phyloP scores from a whole-genome alignment of 1,140 invertebrate species.

The Octopus sinensis region DNA sequence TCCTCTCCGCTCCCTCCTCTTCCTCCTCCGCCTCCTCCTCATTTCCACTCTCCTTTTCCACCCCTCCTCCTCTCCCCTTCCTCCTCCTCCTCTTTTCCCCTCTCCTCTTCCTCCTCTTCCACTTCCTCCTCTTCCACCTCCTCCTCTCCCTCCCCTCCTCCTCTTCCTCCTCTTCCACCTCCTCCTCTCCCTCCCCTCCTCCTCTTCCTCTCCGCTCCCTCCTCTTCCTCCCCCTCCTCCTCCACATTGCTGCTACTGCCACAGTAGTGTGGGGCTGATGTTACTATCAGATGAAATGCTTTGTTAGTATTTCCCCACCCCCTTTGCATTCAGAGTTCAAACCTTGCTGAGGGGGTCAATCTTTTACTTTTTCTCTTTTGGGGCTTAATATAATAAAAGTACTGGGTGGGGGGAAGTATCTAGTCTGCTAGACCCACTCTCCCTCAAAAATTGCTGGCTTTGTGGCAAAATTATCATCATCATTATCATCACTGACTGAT shows the following conservation, averaged over 20 bases:
- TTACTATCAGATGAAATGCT: too few relatives aligned
- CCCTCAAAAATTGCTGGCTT: too few relatives aligned
- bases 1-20: not conserved
- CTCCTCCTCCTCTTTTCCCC: not conserved
- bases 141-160: not conserved
- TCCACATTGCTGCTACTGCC: not conserved
- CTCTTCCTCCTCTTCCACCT: not conserved
- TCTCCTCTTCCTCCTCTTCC: not conserved
- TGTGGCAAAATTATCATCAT: too few relatives aligned
- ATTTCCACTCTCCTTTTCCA: not conserved
- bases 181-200: not conserved
- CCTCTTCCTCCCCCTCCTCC: not conserved
- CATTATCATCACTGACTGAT: too few relatives aligned
- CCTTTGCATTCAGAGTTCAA: too few relatives aligned
- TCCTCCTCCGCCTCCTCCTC: not conserved
- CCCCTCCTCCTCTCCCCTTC: not conserved
- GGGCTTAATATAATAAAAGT: too few relatives aligned
- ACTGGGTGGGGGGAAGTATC: too few relatives aligned
- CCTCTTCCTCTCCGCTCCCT: not conserved
- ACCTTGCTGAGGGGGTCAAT: too few relatives aligned
- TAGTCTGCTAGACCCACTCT: too few relatives aligned
- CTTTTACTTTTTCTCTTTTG: too few relatives aligned
- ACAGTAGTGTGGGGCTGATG: too few relatives aligned
- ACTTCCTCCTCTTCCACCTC: not conserved
- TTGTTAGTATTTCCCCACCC: too few relatives aligned